Evolutionary conservation across 92 coral and sea anemone species (phyloP), one percentile per base, ranked within the genome.

Genomic region (Metridium senile): DNA sequence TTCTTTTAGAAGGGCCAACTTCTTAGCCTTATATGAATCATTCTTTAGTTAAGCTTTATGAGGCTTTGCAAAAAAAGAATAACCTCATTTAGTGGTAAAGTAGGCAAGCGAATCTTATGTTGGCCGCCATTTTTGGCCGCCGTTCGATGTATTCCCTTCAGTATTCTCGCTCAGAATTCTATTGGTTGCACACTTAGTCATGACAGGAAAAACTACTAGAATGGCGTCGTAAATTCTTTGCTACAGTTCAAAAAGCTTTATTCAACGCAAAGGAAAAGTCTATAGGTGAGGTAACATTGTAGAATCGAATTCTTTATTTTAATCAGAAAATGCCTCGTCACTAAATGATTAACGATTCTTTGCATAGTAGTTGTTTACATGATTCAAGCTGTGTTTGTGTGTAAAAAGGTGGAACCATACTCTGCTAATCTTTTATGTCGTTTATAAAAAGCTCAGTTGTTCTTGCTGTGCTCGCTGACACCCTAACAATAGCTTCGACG

Each of bases 291-390:
- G 82, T 82, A 78, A 82, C 85, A 83, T 87, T 72, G 72, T n/a
- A n/a, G n/a, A n/a, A 87, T 65, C 82, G 73, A 87, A 87, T 72
- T 77, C 91, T 77, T 87, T 87, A 77, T 79, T 66, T 71, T 71
- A 56, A 81, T 76, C 77, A 82, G 81, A n/a, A 85, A 85, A 66
- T 71, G 54, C 74, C 87, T 76, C 87, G 87, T 87, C 87, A 87
- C 75, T 34, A 87, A 88, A 43, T 83, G 91, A 87, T 87, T 87
- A 87, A 78, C 91, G 85, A 79, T 74, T 81, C 86, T 87, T 65
- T 58, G 84, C 81, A 85, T 87, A 87, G 83, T 87, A 88, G 88
- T 75, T 87, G 91, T 87, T 85, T 87, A 83, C 86, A 67, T 61
- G 82, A 74, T 71, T 81, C 76, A 87, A 87, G 81, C 85, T 87